Base-by-base conservation (phyloP, 1,140 invertebrate genomes). In the Glomeris maerens region DNA sequence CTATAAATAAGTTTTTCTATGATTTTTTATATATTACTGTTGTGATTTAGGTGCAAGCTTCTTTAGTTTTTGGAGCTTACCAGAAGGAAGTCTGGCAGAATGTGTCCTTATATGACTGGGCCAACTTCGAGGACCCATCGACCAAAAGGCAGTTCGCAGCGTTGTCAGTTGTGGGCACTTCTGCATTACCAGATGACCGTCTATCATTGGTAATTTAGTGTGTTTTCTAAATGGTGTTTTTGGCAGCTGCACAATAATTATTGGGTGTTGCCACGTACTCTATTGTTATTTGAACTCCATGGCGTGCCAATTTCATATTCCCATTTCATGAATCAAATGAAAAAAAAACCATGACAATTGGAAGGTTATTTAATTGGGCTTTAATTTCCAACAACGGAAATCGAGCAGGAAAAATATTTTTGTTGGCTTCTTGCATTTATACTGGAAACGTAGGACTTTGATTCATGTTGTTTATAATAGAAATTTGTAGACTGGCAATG, bases 91-190 rank as follows among this genome's bases (percentile, higher is more conserved):
- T 22, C 3, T 49, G 47, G 47, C 7, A 21, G 25, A 49, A 49
- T 5, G 7, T 27, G 7, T 26, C 36, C 4, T 17, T 5, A 5
- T 49, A 84, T 57, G 73, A 79, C 50, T 70, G 74, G 60, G 72
- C 76, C 17, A 67, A 66, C 3, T 75, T 91, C 29, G 72, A 75
- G 2, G 82, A 93, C 64, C 73, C 75, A 10, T 63, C 69, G 3
- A 73, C 83, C 0, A 79, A 77, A 60, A 68, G 89, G 51, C 80
- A 88, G 62, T 70, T 93, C 7, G 75, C 78, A 59, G 74, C 81
- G 49, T 73, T 91, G 23, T 81, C 83, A 7, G 77, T 81, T 39
- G 80, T 89, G 1, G 91, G 90, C 0, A 70, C 73, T 0, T 67
- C 81, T 0, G 82, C 80, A 1, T 66, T 91, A 38, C 71, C 78